Evolutionary conservation across 2,888 invertebrate species (phyloP).

Genomic region (Oasisia sp.): DNA sequence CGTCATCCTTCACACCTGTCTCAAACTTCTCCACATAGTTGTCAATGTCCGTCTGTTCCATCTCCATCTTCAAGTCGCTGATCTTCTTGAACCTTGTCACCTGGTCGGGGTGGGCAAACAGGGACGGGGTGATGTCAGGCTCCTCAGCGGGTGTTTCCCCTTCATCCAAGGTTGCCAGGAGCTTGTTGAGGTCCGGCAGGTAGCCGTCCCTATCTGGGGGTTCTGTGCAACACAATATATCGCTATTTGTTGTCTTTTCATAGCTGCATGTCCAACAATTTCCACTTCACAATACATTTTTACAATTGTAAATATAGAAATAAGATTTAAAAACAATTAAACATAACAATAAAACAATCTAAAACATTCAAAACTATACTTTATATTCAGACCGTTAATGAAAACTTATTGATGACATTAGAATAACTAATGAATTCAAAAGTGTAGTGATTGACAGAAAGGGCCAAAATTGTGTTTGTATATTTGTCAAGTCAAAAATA

Average conservation of each 20-base stretch:
- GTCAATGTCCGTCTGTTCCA: slow-evolving; percentile 55
- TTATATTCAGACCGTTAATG: too few species aligned
- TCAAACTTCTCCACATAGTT: slow-evolving; percentile 58
- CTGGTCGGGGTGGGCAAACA: slow-evolving; percentile 58
- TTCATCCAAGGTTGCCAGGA: slow-evolving; percentile 55
- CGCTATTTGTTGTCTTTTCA: background rate
- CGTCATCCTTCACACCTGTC: slow-evolving; percentile 54
- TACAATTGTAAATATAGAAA: background rate
- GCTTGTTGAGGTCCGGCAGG: slow-evolving; percentile 56
- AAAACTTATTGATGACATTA: too few species aligned
- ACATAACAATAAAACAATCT: too few species aligned
- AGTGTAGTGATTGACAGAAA: too few species aligned
- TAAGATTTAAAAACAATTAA: too few species aligned
- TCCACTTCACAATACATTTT: background rate
- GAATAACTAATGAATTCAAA: too few species aligned
- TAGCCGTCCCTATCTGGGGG: slow-evolving; percentile 52
- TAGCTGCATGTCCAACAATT: background rate
- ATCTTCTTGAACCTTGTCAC: slow-evolving; percentile 50
- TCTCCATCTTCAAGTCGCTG: slow-evolving; percentile 39
- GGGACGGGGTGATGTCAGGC: slow-evolving; percentile 48
- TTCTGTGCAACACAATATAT: slow-evolving; percentile 43
- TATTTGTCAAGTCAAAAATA: too few species aligned
- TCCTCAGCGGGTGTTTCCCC: slow-evolving; percentile 38
- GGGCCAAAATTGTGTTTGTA: too few species aligned
- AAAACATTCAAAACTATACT: too few species aligned